phyloP scores from a whole-genome alignment of 2,113 vertebrate genomes.

The Etheostoma spectabile region DNA sequence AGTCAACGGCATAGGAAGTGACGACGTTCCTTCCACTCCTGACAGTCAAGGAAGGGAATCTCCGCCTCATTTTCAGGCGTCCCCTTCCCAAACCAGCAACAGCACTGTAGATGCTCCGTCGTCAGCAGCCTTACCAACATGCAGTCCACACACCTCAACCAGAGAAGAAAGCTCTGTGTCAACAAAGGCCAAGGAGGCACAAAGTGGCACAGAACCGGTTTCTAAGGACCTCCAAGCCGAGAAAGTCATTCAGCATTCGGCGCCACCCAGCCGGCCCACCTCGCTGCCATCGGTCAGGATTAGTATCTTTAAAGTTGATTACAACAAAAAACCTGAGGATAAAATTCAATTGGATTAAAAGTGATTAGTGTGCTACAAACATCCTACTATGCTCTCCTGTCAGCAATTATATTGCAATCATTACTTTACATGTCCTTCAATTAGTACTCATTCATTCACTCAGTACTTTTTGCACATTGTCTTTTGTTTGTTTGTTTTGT shows the following conservation, averaged over 20 bases:
- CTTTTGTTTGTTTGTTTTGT: too few species aligned
- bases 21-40: conserved; percentile 58
- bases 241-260: conserved; percentile 23
- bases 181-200: neutral
- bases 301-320: neutral
- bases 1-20: conserved; percentile 85
- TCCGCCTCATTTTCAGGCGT: conserved; percentile 69
- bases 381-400: neutral
- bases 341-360: too few species aligned
- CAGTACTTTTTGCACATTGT: too few species aligned
- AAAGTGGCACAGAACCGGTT: neutral
- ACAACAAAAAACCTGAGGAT: neutral
- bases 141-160: neutral
- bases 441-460: too few species aligned
- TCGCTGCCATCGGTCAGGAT: conserved; percentile 76
- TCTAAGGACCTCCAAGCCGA: conserved; percentile 21
- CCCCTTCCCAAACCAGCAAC: conserved; percentile 49
- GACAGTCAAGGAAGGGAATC: conserved; percentile 79
- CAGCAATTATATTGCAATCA: neutral
- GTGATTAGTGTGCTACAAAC: neutral
- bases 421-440: neutral
- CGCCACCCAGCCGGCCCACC: conserved; percentile 66
- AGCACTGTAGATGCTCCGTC: neutral
- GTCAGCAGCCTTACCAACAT: conserved; percentile 9
- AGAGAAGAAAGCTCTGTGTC: conserved; percentile 6